These are phyloP conservation scores for Silurus lanzhouensis DNA, from an alignment of 2,797 vertebrate species.

Conservation along the genomic window DNA sequence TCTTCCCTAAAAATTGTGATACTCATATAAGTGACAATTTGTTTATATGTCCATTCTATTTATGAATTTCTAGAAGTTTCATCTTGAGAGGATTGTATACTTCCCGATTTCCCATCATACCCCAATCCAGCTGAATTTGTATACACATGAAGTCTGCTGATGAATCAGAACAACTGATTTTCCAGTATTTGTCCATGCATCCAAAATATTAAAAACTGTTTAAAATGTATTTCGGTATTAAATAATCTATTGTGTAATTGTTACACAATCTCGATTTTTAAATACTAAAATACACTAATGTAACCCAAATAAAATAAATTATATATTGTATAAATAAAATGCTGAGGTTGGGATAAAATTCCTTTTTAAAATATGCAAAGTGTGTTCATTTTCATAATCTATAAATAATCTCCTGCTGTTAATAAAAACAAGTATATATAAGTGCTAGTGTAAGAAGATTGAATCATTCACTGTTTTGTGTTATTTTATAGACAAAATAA, in stretches of 20 bases:
- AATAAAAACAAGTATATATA: not conserved
- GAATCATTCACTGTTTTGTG: not conserved
- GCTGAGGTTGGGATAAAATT: too few species aligned
- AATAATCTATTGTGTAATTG: not conserved
- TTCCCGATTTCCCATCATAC: not conserved
- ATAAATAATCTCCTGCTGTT: not conserved
- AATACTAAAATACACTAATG: too few species aligned
- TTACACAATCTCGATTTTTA: not conserved
- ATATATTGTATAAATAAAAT: too few species aligned
- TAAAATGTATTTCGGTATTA: not conserved
- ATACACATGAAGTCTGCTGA: not conserved
- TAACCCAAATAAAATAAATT: too few species aligned
- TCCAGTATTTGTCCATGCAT: too few species aligned
- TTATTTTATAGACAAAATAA: not conserved
- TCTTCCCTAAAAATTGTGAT: not conserved
- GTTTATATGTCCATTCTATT: not conserved
- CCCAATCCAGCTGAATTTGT: not conserved
- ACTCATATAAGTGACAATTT: not conserved
- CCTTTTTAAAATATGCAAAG: not conserved
- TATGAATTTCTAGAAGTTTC: not conserved
- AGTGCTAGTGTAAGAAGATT: not conserved
- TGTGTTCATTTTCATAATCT: not conserved
- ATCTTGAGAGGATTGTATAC: not conserved
- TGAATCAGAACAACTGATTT: not conserved
- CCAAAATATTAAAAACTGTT: too few species aligned